Conservation (phyloP, 2,797 vertebrate species). For the Siniperca scherzeri region DNA sequence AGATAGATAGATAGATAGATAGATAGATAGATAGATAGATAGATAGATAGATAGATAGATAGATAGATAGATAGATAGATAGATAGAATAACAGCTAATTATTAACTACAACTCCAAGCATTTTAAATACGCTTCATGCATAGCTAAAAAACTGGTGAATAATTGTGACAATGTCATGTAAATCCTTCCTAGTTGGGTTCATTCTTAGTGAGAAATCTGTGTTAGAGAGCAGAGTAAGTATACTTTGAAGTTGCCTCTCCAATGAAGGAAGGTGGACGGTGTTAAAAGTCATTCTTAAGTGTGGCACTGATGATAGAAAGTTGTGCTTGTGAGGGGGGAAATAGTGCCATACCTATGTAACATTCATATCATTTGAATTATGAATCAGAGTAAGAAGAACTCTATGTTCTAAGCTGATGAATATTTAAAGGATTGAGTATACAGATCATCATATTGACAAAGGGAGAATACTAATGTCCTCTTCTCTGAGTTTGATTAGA, state of each 20-base stretch:
- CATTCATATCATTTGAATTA: slow-evolving; percentile 90
- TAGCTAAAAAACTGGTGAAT: slow-evolving; percentile 4
- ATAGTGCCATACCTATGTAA: slow-evolving; percentile 85
- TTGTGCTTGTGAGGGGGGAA: slow-evolving; percentile 71
- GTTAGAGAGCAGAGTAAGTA: slow-evolving; percentile 38
- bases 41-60: slow-evolving; percentile 22
- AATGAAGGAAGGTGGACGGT: slow-evolving; percentile 61
- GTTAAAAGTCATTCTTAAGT: slow-evolving; percentile 80
- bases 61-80: slow-evolving; percentile 9
- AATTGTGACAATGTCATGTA: slow-evolving; percentile 29
- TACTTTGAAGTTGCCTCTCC: slow-evolving; percentile 69
- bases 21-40: slow-evolving; percentile 35
- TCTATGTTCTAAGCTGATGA: slow-evolving; percentile 85
- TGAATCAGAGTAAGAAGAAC: slow-evolving; percentile 86
- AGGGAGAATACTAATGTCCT: slow-evolving; percentile 88
- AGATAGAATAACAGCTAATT: not conserved
- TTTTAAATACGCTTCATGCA: not conserved
- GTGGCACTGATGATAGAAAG: slow-evolving; percentile 79
- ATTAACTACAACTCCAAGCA: not conserved
- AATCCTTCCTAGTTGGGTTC: slow-evolving; percentile 16
- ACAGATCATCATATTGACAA: slow-evolving; percentile 89
- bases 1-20: slow-evolving; percentile 10
- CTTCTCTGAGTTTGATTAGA: slow-evolving; percentile 85
- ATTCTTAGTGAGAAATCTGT: slow-evolving; percentile 41
- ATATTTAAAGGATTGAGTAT: slow-evolving; percentile 88